Evolutionary conservation across 2,797 vertebrate species (phyloP).

Genomic region (Chanos chanos): DNA sequence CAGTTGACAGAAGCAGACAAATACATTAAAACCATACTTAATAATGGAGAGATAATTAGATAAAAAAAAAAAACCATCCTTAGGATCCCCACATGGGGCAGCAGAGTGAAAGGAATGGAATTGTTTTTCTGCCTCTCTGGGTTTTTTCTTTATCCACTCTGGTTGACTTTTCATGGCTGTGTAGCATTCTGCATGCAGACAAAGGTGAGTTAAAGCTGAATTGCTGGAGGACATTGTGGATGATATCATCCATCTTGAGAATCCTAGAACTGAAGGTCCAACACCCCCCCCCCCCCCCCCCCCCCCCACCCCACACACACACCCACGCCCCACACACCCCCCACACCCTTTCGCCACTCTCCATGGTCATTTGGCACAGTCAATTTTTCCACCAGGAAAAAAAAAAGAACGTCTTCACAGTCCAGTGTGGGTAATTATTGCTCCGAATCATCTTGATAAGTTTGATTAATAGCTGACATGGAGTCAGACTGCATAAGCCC

Average conservation of each 20-base stretch:
- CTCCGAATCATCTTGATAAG: slow-evolving; percentile 48
- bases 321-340: no score
- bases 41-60: slow-evolving; percentile 33
- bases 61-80: not conserved
- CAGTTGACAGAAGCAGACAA: slow-evolving; percentile 22
- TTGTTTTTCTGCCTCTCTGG: not conserved
- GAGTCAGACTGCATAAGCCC: slow-evolving; percentile 42
- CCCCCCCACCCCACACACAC: no score
- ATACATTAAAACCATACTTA: slow-evolving; percentile 19
- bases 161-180: not conserved
- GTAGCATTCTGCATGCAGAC: not conserved
- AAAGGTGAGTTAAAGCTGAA: not conserved
- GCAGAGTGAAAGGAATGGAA: slow-evolving; percentile 15
- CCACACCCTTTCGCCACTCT: no score
- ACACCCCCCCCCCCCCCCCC: not conserved
- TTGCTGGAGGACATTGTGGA: slow-evolving; percentile 16
- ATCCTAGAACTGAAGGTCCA: slow-evolving; percentile 26
- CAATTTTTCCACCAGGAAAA: slow-evolving; percentile 13
- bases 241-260: slow-evolving; percentile 20
- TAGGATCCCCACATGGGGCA: slow-evolving; percentile 33
- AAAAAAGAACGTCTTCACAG: slow-evolving; percentile 36
- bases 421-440: slow-evolving; percentile 32
- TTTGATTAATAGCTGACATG: slow-evolving; percentile 59
- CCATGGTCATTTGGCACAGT: slow-evolving; percentile 8
- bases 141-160: not conserved